phyloP scores from a whole-genome alignment of 2,113 vertebrate genomes.

The Brachypteracias leptosomus region DNA sequence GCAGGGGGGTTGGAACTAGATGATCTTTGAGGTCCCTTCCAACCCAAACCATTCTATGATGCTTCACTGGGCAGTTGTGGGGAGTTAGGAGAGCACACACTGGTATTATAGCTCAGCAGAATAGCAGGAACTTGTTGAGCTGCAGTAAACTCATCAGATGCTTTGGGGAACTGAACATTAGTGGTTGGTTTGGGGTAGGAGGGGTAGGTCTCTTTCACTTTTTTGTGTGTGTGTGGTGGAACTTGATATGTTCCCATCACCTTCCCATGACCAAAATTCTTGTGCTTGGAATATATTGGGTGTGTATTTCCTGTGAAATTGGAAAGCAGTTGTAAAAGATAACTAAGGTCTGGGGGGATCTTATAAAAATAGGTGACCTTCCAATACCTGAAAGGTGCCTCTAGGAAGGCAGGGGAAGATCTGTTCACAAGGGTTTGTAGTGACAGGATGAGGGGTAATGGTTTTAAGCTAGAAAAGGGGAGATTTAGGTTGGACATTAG shows the following conservation, averaged over 20 bases:
- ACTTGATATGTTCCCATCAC: neutral
- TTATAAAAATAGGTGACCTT: too few species aligned
- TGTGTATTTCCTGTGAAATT: neutral
- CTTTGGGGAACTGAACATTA: neutral
- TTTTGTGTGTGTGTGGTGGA: neutral
- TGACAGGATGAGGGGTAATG: too few species aligned
- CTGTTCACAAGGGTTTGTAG: too few species aligned
- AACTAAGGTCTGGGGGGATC: too few species aligned
- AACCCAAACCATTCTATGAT: too few species aligned
- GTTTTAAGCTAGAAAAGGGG: too few species aligned
- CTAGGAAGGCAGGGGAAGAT: too few species aligned
- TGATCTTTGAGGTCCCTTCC: too few species aligned
- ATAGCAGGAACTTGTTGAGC: neutral
- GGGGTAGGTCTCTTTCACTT: neutral
- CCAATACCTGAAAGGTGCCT: too few species aligned
- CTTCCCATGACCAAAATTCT: accelerated
- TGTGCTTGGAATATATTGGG: neutral
- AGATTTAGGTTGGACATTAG: too few species aligned
- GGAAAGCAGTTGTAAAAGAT: neutral
- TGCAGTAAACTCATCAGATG: neutral
- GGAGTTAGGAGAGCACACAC: neutral
- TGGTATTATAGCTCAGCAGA: neutral
- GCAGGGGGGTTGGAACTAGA: too few species aligned
- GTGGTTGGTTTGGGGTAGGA: neutral
- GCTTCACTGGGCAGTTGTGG: neutral